Evolutionary conservation across 2,888 invertebrate species (phyloP).

Genomic region (Zelleria hepariella): DNA sequence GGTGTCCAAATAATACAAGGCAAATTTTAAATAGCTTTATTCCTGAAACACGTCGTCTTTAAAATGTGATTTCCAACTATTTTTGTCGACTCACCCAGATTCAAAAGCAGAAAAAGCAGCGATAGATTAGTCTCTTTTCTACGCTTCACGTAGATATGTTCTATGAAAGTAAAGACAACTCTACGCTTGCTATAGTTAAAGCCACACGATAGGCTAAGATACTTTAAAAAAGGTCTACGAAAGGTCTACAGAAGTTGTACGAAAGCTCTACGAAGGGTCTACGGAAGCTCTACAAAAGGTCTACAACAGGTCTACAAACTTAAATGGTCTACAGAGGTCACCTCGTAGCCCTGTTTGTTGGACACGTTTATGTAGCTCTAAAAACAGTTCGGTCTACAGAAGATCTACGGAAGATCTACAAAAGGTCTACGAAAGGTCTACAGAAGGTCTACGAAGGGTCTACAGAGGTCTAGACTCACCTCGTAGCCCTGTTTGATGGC

Average conservation of each 20-base stretch:
- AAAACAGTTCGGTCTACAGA: background rate
- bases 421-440: background rate
- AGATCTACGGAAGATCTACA: background rate
- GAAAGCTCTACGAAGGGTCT: background rate
- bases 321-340: background rate
- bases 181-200: constrained; percentile 7
- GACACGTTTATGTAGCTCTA: too few species aligned
- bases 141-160: too few species aligned
- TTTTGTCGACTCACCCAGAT: too few species aligned
- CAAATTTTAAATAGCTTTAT: too few species aligned
- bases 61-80: too few species aligned
- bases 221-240: background rate
- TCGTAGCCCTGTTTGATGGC: constrained; percentile 75
- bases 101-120: too few species aligned
- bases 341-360: background rate
- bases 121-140: too few species aligned
- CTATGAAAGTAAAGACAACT: too few species aligned
- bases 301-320: background rate
- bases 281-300: background rate
- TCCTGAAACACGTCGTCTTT: too few species aligned
- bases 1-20: too few species aligned
- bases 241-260: background rate
- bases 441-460: background rate
- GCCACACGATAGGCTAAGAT: constrained; percentile 5
- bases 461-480: constrained; percentile 50